Percentiles rank a stretch among this genome's conserved stretches.
Evolutionary conservation across 2,888 invertebrate genomes (phyloP).

Genomic region (Meta bourneti): DNA sequence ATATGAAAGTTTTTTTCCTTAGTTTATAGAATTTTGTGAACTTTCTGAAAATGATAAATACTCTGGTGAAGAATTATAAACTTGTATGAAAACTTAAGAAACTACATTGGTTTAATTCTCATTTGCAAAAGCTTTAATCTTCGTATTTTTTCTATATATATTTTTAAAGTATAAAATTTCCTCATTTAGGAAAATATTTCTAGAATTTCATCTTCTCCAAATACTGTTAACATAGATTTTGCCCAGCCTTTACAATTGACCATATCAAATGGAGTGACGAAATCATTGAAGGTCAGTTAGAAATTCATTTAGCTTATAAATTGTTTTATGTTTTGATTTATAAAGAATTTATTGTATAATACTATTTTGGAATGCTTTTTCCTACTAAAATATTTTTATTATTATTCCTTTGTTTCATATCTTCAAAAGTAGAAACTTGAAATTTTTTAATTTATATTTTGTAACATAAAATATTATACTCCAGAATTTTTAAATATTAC

Average conservation of each 20-base stretch:
- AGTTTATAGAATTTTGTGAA: too few relatives aligned
- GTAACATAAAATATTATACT: neutral
- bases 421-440: too few relatives aligned
- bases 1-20: too few relatives aligned
- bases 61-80: too few relatives aligned
- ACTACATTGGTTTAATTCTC: too few relatives aligned
- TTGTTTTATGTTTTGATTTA: neutral
- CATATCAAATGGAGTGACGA: conserved; percentile 52
- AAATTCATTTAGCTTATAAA: too few relatives aligned
- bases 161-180: neutral
- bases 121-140: neutral
- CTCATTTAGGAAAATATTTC: conserved; percentile 38
- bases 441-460: neutral
- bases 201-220: conserved; percentile 22
- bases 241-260: conserved; percentile 56
- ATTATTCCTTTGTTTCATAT: too few relatives aligned
- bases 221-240: conserved; percentile 60
- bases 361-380: too few relatives aligned
- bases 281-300: conserved; percentile 44
- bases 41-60: too few relatives aligned
- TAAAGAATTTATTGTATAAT: too few relatives aligned
- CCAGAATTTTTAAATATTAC: neutral
- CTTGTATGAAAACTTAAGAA: too few relatives aligned
- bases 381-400: too few relatives aligned
- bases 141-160: neutral